Evolutionary conservation across 2,888 invertebrate genomes (phyloP), one percentile per base, ranked within the genome.

Genomic region (Drosophila melanosoma): DNA sequence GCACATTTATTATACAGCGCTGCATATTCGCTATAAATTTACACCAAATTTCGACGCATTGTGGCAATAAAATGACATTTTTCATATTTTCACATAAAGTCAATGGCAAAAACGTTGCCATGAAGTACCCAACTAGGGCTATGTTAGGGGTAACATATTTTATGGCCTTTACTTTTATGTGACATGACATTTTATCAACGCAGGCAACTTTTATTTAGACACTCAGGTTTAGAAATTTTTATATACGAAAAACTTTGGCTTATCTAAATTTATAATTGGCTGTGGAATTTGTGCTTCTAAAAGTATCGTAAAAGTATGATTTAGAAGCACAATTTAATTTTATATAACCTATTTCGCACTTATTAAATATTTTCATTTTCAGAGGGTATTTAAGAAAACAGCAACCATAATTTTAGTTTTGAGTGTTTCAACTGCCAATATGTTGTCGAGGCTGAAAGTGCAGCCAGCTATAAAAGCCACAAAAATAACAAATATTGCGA

Each of bases 61-160:
- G 83, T 85, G 83, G 83, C 87, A 87, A 87, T 85, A 85, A 87
- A 89, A 84, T 89, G 85, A 74, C 76, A 89, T 84, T 87, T 87
- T 87, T 89, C 87, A 89, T 87, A 87, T 87, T 89, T 87, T 83
- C 87, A 87, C 87, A 89, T 87, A 78, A 88, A 87, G 87, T 83
- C 81, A 82, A 75, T 63, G 84, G 70, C 73, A 70, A 61, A 74
- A 72, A 58, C 64, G 48, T 64, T 58, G 53, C 45, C 64, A 17
- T 49, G 59, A 71, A 65, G 48, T 52, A 49, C 10, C 6, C 33
- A 54, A 49, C 42, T 33, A 32, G 45, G 36, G 33, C 67, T 62
- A 40, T 61, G 54, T 59, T 53, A 52, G 8, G 32, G 38, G 35
- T 57, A 58, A 66, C 56, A 64, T 75, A 82, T 85, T 87, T 82